These are phyloP conservation scores for Hyalella azteca DNA, from an alignment of 2,888 invertebrate genomes.

Conservation along the genomic window DNA sequence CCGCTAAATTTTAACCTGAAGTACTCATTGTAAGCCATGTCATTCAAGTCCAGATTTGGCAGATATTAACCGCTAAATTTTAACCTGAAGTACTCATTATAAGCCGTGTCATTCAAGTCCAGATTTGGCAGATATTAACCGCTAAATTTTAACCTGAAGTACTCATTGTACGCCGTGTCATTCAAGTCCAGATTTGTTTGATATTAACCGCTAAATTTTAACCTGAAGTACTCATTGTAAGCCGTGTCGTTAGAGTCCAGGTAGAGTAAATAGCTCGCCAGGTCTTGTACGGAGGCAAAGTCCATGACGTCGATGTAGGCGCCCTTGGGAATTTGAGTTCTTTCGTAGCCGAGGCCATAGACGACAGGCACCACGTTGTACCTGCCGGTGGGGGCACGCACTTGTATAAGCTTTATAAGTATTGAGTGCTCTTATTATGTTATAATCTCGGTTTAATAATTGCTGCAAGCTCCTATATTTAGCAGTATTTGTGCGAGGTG, in stretches of 20 bases:
- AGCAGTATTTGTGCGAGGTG: no score
- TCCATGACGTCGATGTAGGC: conserved; percentile 62
- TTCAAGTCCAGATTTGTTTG: neutral
- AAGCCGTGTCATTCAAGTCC: neutral
- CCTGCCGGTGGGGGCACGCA: no score
- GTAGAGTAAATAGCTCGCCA: conserved; percentile 60
- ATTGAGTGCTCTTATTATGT: no score
- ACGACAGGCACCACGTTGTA: conserved; percentile 61
- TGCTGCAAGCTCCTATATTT: no score
- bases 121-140: neutral
- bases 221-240: conserved; percentile 29
- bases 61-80: neutral
- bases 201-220: neutral
- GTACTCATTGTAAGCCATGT: no score
- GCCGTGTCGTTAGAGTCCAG: conserved; percentile 59
- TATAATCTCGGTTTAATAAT: no score
- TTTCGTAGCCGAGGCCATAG: conserved; percentile 61
- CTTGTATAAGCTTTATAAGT: no score
- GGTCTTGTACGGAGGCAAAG: conserved; percentile 60
- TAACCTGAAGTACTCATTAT: neutral
- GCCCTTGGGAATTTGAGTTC: conserved; percentile 60
- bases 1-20: no score
- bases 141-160: neutral
- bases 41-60: no score
- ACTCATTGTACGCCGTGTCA: neutral